Base-by-base conservation (phyloP, 2,797 vertebrate species). In the Hypotaenidia okinawae region DNA sequence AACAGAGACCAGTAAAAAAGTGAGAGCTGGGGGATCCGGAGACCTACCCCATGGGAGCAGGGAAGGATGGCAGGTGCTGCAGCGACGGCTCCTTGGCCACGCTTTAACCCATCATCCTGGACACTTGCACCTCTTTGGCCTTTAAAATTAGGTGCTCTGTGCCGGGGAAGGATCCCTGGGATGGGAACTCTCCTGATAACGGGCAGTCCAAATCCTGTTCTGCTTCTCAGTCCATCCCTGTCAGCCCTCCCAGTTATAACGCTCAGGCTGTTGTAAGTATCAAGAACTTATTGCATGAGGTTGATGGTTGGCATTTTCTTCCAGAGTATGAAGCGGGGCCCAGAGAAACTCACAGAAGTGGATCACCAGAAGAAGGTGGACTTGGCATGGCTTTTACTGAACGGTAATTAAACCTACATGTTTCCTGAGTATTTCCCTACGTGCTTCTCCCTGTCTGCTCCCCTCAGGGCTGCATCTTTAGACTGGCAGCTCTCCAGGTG, bases 341-440 rank as follows among this genome's bases (percentile, higher is more conserved):
- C 94, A 89, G 63, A 96, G 91, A 97, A 96, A 92, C 94, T 94
- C 96, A 87, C 76, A 92, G 35, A 91, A 97, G 94, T 79, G 91
- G 91, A 95, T 96, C 88, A 94, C 92, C 94, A 85, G 75, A 95
- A 86, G 94, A 62, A 94, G 96, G 88, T 10, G 87, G 96, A 72
- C 95, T 96, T 93, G 92, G 94, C 94, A 97, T 95, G 91, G 97
- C 96, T 98, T 96, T 95, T 95, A 92, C 92, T 91, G 96, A 96
- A 95, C n/a, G 77, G 93, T 69, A 93, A 97, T 95, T 95, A 95
- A 96, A 96, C 89, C 91, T 96, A 89, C 76, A 73, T 92, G 87
- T 97, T 97, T 98, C 97, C 97, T 97, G 97, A 98, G 97, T 96
- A 96, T 92, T 96, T 94, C 89, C 93, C 94, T 86, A 68, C 80